Percentiles rank a stretch among this genome's conserved stretches.
Conservation (phyloP, 2,797 vertebrate genomes). For the Enteromius unitaeniatus region DNA sequence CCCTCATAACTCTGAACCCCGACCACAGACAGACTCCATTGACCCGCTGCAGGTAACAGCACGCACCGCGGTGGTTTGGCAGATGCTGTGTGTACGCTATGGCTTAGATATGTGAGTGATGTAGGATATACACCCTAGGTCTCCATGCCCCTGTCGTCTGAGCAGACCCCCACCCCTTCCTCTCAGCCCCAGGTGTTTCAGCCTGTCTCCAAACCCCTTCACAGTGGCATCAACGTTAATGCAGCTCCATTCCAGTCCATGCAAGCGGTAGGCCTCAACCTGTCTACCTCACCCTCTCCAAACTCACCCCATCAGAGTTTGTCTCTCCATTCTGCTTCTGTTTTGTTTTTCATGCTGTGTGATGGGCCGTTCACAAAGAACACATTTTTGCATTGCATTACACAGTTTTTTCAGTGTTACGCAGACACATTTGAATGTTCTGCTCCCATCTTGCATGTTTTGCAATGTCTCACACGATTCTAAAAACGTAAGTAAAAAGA, state of each 20-base stretch:
- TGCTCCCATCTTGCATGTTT: background rate
- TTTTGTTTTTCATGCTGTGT: constrained; percentile 28
- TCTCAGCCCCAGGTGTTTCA: constrained; percentile 93
- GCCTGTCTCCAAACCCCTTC: constrained; percentile 92
- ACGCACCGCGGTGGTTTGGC: background rate
- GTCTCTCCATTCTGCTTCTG: constrained; percentile 34
- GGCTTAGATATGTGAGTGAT: constrained; percentile 28
- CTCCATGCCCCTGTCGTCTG: constrained; percentile 89
- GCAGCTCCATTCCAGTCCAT: constrained; percentile 99
- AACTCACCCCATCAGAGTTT: background rate
- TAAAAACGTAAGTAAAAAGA: background rate
- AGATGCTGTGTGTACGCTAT: constrained; percentile 10
- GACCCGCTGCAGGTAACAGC: constrained; percentile 83
- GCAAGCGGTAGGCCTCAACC: constrained; percentile 87
- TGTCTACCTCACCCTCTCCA: background rate
- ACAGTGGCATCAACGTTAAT: constrained; percentile 98
- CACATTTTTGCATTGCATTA: constrained; percentile 14
- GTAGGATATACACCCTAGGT: constrained; percentile 74
- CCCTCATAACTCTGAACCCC: constrained; percentile 82
- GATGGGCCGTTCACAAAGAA: background rate
- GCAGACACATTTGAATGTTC: background rate
- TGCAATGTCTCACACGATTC: background rate
- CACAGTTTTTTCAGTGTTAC: background rate
- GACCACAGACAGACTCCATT: constrained; percentile 80
- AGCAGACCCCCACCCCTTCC: constrained; percentile 87